Conservation (phyloP, 2,113 vertebrate genomes). For the Ctenodactylus gundi region DNA sequence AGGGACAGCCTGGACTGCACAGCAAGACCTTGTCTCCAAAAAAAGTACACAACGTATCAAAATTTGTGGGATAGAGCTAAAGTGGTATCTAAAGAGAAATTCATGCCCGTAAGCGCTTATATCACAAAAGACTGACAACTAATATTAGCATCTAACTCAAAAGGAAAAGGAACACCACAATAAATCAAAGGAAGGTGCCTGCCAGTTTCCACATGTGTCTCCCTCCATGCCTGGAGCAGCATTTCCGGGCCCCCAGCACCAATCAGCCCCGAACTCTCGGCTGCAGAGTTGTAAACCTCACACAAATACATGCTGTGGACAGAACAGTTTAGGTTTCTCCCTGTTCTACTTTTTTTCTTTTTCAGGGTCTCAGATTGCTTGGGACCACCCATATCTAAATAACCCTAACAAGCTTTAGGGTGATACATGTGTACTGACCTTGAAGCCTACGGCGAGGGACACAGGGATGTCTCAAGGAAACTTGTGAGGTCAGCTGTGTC, state of each 20-base stretch:
- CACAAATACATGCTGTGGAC: neutral
- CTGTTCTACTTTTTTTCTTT: neutral
- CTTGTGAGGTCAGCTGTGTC: neutral
- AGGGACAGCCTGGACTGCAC: too few relatives aligned
- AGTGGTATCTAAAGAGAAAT: neutral
- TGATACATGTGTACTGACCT: neutral
- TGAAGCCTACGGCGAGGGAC: neutral
- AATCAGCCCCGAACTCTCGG: neutral
- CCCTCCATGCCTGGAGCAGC: neutral
- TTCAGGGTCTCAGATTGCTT: neutral
- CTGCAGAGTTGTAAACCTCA: neutral
- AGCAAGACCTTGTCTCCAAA: too few relatives aligned
- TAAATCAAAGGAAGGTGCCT: neutral
- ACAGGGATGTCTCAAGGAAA: neutral
- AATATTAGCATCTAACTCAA: neutral
- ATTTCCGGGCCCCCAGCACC: neutral
- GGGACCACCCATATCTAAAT: neutral
- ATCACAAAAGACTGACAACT: neutral
- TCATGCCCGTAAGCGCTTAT: neutral
- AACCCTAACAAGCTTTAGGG: neutral
- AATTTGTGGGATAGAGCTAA: neutral
- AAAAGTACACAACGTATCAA: neutral
- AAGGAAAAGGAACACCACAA: neutral
- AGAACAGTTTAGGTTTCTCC: neutral
- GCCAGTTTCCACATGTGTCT: neutral